Evolutionary conservation across 1,140 invertebrate species (phyloP).

Genomic region (Phymorhynchus buccinoides): DNA sequence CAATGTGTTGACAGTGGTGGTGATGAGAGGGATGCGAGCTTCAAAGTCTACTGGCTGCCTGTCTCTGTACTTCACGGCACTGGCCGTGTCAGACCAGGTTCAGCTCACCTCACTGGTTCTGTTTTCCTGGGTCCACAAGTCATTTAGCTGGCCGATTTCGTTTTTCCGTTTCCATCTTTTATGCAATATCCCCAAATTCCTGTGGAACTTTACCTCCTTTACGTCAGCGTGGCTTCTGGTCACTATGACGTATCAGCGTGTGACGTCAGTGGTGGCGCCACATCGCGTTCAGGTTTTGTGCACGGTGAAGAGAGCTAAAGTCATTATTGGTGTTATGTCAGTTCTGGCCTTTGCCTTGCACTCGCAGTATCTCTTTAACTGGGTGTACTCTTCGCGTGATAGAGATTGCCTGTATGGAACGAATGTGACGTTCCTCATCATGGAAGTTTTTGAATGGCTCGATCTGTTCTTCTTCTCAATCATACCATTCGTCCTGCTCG

Average conservation of each 20-base stretch:
- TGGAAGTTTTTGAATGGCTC: too few relatives aligned
- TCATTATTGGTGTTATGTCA: too few relatives aligned
- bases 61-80: not conserved
- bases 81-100: slow-evolving; percentile 20
- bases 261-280: not conserved
- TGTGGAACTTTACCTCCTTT: not conserved
- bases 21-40: slow-evolving; percentile 7
- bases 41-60: not conserved
- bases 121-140: too few relatives aligned
- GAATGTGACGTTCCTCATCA: too few relatives aligned
- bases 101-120: not conserved
- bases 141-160: too few relatives aligned
- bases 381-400: too few relatives aligned
- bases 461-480: too few relatives aligned
- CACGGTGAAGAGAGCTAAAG: not conserved
- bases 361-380: too few relatives aligned
- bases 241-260: slow-evolving; percentile 5
- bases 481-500: too few relatives aligned
- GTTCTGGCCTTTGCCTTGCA: too few relatives aligned
- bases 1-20: slow-evolving; percentile 4
- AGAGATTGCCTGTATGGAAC: too few relatives aligned
- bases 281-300: not conserved
- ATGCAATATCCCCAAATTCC: not conserved
- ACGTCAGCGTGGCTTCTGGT: slow-evolving; percentile 18
- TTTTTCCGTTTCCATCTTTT: not conserved